Base-by-base conservation (phyloP, 2,888 invertebrate genomes). In the Carterocephalus palaemon region DNA sequence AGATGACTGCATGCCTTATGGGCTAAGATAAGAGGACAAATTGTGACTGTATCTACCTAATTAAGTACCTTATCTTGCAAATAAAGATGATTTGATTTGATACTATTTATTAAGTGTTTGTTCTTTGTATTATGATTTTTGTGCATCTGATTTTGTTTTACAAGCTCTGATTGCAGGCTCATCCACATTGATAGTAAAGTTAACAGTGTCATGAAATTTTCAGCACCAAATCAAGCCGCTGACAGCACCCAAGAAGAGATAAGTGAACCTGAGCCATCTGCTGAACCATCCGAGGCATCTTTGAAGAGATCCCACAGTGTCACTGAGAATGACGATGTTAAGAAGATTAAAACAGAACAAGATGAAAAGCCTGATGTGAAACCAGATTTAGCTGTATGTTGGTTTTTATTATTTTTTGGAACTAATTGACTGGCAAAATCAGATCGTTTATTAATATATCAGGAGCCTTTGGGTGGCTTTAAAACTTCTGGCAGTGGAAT, bases 161-260 rank as follows among this genome's bases (percentile, higher is more conserved):
- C 2, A 36, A 41, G 46, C 3, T 16, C 12, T 23, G 42, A 42
- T 8, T 36, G 34, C 57, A 9, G 62, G 49, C 12, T 72, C 76
- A 23, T 69, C 64, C 23, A 68, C 71, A 23, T 16, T 69, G 46
- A 47, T 69, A 45, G 17, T 76, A 76, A 60, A 66, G 69, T 59
- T 20, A 15, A 5, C 4, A 9, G 9, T 17, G 2, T 9, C 5
- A 3, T 3, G 5, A 0, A 26, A 0, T 12, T 26, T 12, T 3
- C 22, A 34, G 34, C 20, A 22, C 5, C 34, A 15, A 15, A 29
- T 24, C 36, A 19, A 10, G 24, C 17, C 12, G 8, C n/a, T n/a
- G n/a, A n/a, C n/a, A n/a, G n/a, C n/a, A n/a, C n/a, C n/a, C n/a
- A 12, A 9, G 19, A 24, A 7, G 12, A 26, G 8, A 8, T 3